A percentile compares a stretch with the other conserved stretches of the same genome.
Conservation (phyloP, 1,140 invertebrate species). For the Lordiphosa collinella region DNA sequence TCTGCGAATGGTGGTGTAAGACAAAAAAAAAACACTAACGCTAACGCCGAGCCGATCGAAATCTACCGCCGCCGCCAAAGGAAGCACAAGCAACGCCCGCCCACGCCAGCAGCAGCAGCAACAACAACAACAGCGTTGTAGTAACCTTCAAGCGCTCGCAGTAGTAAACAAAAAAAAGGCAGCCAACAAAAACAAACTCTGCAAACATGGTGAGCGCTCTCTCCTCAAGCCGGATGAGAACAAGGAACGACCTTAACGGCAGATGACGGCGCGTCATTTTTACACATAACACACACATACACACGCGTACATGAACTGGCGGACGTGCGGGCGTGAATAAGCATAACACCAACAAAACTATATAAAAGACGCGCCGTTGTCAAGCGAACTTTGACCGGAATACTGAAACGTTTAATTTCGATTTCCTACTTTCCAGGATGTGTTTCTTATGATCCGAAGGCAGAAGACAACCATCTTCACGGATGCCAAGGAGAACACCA, state of each 20-base stretch:
- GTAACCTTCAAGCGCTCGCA: conserved; percentile 21
- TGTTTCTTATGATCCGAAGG: conserved; percentile 98
- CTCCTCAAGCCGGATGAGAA: conserved; percentile 3
- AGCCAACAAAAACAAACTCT: conserved; percentile 34
- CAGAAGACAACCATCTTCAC: conserved; percentile 98
- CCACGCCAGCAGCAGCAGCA: conserved; percentile 38
- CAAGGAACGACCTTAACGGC: background rate
- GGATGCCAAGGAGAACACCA: conserved; percentile 97
- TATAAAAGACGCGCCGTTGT: conserved; percentile 16
- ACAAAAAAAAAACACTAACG: conserved; percentile 33
- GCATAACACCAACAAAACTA: conserved; percentile 5
- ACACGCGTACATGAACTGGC: conserved; percentile 1
- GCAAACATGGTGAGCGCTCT: conserved; percentile 51
- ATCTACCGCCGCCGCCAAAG: conserved; percentile 41
- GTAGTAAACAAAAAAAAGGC: conserved; percentile 36
- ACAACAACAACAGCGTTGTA: conserved; percentile 22
- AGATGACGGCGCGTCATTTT: conserved; percentile 23
- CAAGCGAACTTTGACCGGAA: conserved; percentile 57
- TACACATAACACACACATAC: conserved; percentile 1
- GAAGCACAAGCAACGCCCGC: conserved; percentile 48
- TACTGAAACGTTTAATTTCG: background rate
- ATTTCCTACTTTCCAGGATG: conserved; percentile 85
- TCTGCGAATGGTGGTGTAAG: conserved; percentile 43
- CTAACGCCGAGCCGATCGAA: conserved; percentile 38
- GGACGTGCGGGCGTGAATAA: conserved; percentile 27